phyloP scores from a whole-genome alignment of 2,797 vertebrate species.

The Notamacropus eugenii region DNA sequence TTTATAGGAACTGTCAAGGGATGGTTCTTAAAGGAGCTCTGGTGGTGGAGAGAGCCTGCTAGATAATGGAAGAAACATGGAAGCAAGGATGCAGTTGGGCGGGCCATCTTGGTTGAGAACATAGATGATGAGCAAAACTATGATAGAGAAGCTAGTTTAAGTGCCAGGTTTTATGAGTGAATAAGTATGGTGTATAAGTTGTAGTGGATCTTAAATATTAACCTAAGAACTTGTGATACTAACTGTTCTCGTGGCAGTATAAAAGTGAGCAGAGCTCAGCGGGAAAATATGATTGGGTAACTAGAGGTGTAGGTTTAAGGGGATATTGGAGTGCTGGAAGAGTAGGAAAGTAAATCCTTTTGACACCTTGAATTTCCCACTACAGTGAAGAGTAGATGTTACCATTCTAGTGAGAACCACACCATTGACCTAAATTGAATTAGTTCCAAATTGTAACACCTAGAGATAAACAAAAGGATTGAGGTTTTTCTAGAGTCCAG shows the following conservation, averaged over 20 bases:
- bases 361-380: neutral
- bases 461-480: neutral
- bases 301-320: neutral
- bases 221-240: neutral
- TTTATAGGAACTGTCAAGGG: neutral
- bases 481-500: neutral
- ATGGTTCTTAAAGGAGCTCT: neutral
- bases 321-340: neutral
- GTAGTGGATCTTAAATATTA: neutral
- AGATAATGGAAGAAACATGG: no score
- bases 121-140: neutral
- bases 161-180: neutral
- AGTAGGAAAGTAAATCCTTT: constrained; percentile 13
- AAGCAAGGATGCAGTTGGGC: neutral
- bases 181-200: neutral
- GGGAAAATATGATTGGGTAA: no score
- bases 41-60: neutral
- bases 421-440: constrained; percentile 1
- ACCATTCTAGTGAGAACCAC: constrained; percentile 9
- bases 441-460: neutral
- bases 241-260: neutral
- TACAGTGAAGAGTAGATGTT: neutral
- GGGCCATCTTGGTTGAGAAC: neutral
- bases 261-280: neutral
- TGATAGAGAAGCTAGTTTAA: constrained; percentile 4